phyloP scores from a whole-genome alignment of 2,888 invertebrate genomes.

The Drosophila monieri region DNA sequence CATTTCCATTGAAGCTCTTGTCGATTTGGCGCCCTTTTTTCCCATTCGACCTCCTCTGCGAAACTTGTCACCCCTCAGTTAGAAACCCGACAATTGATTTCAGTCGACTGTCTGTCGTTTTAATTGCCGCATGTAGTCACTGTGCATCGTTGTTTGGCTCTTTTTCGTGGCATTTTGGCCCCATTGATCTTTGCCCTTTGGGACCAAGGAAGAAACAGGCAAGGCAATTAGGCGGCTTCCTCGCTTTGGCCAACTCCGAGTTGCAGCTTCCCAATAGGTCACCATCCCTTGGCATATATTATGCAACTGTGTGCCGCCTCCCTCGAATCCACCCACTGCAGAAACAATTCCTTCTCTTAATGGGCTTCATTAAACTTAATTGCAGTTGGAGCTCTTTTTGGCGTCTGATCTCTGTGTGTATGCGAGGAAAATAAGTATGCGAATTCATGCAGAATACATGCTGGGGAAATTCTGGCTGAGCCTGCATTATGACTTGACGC shows the following conservation, averaged over 20 bases:
- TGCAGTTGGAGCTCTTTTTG: slow-evolving; percentile 65
- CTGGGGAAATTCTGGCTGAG: slow-evolving; percentile 12
- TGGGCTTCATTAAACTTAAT: slow-evolving; percentile 78
- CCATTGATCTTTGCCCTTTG: slow-evolving; percentile 33
- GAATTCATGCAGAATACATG: background rate
- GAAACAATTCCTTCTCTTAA: slow-evolving; percentile 67
- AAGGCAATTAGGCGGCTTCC: slow-evolving; percentile 58
- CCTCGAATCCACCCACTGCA: slow-evolving; percentile 23
- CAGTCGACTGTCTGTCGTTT: slow-evolving; percentile 58
- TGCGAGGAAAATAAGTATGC: background rate
- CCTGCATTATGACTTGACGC: slow-evolving; percentile 41
- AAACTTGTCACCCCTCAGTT: slow-evolving; percentile 49
- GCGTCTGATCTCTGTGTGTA: slow-evolving; percentile 24
- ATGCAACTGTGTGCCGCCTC: slow-evolving; percentile 61
- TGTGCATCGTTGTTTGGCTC: background rate
- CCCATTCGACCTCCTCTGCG: background rate
- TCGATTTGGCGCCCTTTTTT: background rate
- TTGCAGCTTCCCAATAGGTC: slow-evolving; percentile 50
- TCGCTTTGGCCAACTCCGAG: slow-evolving; percentile 35
- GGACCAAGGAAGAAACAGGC: slow-evolving; percentile 11
- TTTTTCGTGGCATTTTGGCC: slow-evolving; percentile 39
- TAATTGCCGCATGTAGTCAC: slow-evolving; percentile 56
- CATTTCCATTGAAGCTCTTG: background rate
- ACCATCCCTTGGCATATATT: slow-evolving; percentile 34
- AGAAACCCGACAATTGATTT: slow-evolving; percentile 64